Base-by-base conservation (phyloP, 2,113 vertebrate genomes). In the Sphaerodactylus townsendi region DNA sequence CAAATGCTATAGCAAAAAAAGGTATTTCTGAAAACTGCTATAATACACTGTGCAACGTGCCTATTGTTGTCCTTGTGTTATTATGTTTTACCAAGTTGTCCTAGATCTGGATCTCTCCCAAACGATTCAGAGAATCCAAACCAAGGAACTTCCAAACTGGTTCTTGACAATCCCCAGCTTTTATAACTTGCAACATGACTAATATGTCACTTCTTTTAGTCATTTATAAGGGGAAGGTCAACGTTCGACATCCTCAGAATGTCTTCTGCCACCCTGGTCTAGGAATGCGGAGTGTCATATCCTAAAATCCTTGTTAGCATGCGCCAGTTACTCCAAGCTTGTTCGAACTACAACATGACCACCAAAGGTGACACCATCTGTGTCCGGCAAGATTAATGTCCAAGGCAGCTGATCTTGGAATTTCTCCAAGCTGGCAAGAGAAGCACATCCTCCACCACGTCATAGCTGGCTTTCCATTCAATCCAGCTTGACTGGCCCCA, bases 391-490 rank as follows among this genome's bases (percentile, higher is more conserved):
- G 82, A 78, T 89, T 86, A 82, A 74, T 33, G 48, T 87, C 77
- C 86, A 88, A 83, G 77, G 89, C 86, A 90, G 82, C 87, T 88
- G 86, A 91, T 88, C 85, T 86, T 93, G 92, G 91, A 93, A 93
- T 92, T 81, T 87, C 84, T 94, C 90, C 89, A 86, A 92, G 84
- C 73, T 84, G 85, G 87, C 83, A 89, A 86, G 86, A 84, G 79
- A 41, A 88, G 73, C 35, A 88, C 91, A 90, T 90, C 88, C 87
- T 93, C 80, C 28, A 35, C 1, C 90, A 85, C 90, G 78, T 96
- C 94, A 94, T 62, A 96, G 95, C 93, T 95, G 94, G 95, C 90
- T 92, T 95, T 93, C 88, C 93, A 87, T 9, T 76, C 87, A 94
- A 94, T 94, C 90, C 93, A 91, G 89, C 30, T 0, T 37, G 76